Evolutionary conservation across 2,888 invertebrate genomes (phyloP), one percentile per base, ranked within the genome.

Genomic region (Aromia moschata): DNA sequence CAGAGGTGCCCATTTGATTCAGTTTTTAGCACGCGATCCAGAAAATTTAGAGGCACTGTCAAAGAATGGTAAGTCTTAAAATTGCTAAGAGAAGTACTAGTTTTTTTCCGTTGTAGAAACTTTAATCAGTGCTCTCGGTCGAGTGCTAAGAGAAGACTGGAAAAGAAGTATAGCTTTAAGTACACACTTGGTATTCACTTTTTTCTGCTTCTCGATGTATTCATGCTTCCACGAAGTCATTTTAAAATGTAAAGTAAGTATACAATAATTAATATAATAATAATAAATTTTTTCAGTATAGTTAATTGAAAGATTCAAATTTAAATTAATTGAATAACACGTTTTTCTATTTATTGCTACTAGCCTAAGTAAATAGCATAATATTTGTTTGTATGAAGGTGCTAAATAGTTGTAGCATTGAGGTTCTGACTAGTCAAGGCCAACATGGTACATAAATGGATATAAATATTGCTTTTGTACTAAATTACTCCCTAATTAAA

Each of bases 81-180:
- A 52, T n/a, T 10, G 12, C n/a, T 15, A 40, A 10, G 14, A 25
- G 10, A 10, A 20, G n/a, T 5, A 43, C n/a, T 43, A 11, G 31
- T 15, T 11, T n/a, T n/a, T n/a, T n/a, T n/a, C n/a, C n/a, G n/a
- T n/a, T n/a, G 69, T 82, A 93, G 94, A 98, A 83, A 94, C 96
- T 36, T 87, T 98, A 53, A 84, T 99, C 47, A 97, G 97, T 83
- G 98, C 98, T 36, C 84, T 99, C 70, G 94, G 97, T 9, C 86
- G 99, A 76, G 96, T 98, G 25, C 83, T 99, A 53, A 87, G 98
- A 68, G 99, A 99, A 83, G 98, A 99, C 82, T 98, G 97, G 94
- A 94, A 94, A 81, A 90, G 94, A 77, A 98, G 94, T 79, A 91
- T 97, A 74, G 97, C 98, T 79, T 83, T 99, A 58, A 95, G 96